A percentile compares a stretch with the other conserved stretches of the same genome.
These are phyloP conservation scores for Kradibia gibbosae DNA, from an alignment of 1,140 invertebrate genomes.

Conservation along the genomic window DNA sequence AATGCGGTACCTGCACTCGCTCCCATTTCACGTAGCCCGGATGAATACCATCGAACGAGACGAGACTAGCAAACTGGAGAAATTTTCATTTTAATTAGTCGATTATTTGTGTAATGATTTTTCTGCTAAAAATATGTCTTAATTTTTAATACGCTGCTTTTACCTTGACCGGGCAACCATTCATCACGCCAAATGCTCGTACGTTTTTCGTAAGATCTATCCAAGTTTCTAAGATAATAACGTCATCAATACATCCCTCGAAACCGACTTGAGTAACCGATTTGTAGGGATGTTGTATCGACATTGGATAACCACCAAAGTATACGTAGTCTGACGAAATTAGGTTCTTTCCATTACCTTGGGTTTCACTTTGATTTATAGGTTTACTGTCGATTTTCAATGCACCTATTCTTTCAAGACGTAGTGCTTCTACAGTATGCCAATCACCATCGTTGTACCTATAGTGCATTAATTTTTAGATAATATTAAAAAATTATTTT, in stretches of 20 bases:
- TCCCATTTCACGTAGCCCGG: slow-evolving; percentile 79
- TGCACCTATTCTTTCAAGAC: slow-evolving; percentile 78
- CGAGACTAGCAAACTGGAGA: slow-evolving; percentile 73
- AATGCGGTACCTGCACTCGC: slow-evolving; percentile 74
- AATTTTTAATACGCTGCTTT: slow-evolving; percentile 32
- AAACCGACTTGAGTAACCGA: slow-evolving; percentile 84
- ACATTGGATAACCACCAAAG: slow-evolving; percentile 88
- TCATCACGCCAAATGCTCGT: slow-evolving; percentile 84
- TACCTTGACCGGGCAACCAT: slow-evolving; percentile 89
- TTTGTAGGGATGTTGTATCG: slow-evolving; percentile 75
- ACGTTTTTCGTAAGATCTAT: slow-evolving; percentile 86
- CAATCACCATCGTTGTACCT: slow-evolving; percentile 87
- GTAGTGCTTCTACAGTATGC: slow-evolving; percentile 83
- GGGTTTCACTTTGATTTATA: slow-evolving; percentile 64
- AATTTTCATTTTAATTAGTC: neutral
- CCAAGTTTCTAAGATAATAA: slow-evolving; percentile 82
- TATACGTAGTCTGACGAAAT: slow-evolving; percentile 81
- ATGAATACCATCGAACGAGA: slow-evolving; percentile 75
- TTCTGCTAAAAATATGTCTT: too few relatives aligned
- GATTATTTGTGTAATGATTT: too few relatives aligned
- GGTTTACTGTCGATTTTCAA: slow-evolving; percentile 80
- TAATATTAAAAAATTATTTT: too few relatives aligned
- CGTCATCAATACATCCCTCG: slow-evolving; percentile 93
- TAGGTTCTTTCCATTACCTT: slow-evolving; percentile 68
- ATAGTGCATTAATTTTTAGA: neutral